phyloP scores from a whole-genome alignment of 2,888 invertebrate genomes.

The Brenthis ino region DNA sequence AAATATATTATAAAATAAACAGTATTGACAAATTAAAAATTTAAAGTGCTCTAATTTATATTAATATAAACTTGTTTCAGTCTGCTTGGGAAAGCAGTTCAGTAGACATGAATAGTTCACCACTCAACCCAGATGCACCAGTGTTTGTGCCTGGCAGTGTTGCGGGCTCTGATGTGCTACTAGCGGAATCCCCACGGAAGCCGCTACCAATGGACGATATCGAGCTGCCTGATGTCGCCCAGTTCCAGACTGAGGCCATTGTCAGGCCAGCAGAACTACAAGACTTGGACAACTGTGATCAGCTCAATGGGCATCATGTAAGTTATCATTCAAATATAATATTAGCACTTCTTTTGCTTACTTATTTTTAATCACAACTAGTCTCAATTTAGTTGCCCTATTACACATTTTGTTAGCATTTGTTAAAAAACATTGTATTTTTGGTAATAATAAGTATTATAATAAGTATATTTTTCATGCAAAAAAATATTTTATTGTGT shows the following conservation, averaged over 20 bases:
- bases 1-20: no score
- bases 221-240: conserved; percentile 82
- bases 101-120: conserved; percentile 88
- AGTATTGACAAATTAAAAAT: no score
- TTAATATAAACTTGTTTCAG: conserved; percentile 51
- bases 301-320: conserved; percentile 82
- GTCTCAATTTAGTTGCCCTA: no score
- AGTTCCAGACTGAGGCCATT: conserved; percentile 85
- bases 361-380: no score
- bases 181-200: conserved; percentile 89
- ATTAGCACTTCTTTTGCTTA: conserved; percentile 1
- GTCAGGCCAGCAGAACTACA: conserved; percentile 83
- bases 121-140: conserved; percentile 92
- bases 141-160: conserved; percentile 88
- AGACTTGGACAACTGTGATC: conserved; percentile 78
- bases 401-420: no score
- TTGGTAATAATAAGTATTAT: no score
- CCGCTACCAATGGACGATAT: conserved; percentile 85
- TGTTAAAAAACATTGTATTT: no score
- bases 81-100: conserved; percentile 78
- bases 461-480: no score
- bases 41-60: neutral
- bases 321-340: conserved; percentile 43
- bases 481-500: no score
- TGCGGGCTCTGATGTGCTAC: conserved; percentile 75